phyloP scores from a whole-genome alignment of 2,797 vertebrate species.

The Odontamblyopus rebecca region DNA sequence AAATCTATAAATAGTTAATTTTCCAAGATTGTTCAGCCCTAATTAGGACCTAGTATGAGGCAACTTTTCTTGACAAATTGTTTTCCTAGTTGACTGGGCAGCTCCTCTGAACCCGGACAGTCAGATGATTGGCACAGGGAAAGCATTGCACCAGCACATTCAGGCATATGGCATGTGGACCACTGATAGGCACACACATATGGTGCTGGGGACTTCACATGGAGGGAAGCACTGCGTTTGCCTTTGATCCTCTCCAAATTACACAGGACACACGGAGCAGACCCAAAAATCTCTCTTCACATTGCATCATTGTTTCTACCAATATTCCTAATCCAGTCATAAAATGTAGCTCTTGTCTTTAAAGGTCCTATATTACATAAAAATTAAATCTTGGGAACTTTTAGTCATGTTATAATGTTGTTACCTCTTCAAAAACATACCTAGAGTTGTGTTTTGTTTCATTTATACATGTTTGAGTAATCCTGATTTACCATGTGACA shows the following conservation, averaged over 20 bases:
- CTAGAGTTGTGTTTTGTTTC: too few relatives aligned
- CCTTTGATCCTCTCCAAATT: slow-evolving; percentile 74
- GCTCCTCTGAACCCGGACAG: slow-evolving; percentile 40
- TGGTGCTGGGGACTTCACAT: slow-evolving; percentile 70
- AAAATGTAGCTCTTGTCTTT: too few relatives aligned
- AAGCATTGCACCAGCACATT: slow-evolving; percentile 76
- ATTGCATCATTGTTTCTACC: slow-evolving; percentile 41
- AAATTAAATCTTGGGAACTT: too few relatives aligned
- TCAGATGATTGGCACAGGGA: slow-evolving; percentile 67
- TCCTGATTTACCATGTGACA: too few relatives aligned
- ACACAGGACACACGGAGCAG: slow-evolving; percentile 54
- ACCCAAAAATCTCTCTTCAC: slow-evolving; percentile 44
- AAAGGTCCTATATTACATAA: too few relatives aligned
- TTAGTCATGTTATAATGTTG: too few relatives aligned
- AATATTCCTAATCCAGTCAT: background rate
- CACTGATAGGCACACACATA: slow-evolving; percentile 79
- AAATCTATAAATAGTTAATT: too few relatives aligned
- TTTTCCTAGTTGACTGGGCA: slow-evolving; percentile 29
- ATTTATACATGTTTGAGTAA: too few relatives aligned
- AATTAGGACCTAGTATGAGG: too few relatives aligned
- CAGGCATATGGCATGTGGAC: slow-evolving; percentile 78
- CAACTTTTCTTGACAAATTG: background rate
- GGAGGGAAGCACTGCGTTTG: slow-evolving; percentile 56
- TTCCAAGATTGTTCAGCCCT: too few relatives aligned
- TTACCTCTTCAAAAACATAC: too few relatives aligned